Percentiles rank a stretch among this genome's conserved stretches.
Conservation (phyloP, 53 echinoderm and acorn worm species). For the Astropecten irregularis region DNA sequence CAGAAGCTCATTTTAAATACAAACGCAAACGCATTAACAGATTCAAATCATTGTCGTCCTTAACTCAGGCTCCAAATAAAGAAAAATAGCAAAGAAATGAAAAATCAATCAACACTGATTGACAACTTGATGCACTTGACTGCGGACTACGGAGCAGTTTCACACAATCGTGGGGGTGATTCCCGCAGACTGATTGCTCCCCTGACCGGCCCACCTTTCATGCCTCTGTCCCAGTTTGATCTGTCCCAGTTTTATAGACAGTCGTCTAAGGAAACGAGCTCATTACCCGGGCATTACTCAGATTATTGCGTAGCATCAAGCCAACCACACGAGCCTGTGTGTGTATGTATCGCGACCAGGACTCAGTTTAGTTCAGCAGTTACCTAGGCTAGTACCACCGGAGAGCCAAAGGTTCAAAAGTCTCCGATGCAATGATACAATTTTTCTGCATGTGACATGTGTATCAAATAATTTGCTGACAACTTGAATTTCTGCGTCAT, state of each 20-base stretch:
- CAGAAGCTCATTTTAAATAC: no score
- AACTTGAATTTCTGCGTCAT: constrained; percentile 36
- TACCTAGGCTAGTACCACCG: no score
- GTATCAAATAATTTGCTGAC: constrained; percentile 41
- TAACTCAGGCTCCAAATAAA: no score
- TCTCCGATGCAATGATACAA: not conserved
- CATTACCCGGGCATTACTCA: constrained; percentile 33
- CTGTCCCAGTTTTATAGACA: not conserved
- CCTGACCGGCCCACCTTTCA: not conserved
- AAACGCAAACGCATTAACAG: no score
- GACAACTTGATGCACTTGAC: not conserved
- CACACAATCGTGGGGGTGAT: not conserved
- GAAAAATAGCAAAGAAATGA: no score
- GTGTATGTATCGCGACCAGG: no score
- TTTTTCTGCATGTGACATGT: constrained; percentile 1
- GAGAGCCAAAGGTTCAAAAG: not conserved
- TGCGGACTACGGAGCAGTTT: not conserved
- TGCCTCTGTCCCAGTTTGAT: not conserved
- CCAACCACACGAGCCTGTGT: not conserved
- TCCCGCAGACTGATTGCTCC: not conserved
- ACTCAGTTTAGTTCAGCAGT: no score
- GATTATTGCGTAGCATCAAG: constrained; percentile 12
- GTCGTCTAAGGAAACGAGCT: constrained; percentile 39
- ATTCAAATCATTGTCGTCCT: no score
- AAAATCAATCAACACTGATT: no score